Base-by-base conservation (phyloP, 2,888 invertebrate genomes). In the Acanthosepion esculentum region DNA sequence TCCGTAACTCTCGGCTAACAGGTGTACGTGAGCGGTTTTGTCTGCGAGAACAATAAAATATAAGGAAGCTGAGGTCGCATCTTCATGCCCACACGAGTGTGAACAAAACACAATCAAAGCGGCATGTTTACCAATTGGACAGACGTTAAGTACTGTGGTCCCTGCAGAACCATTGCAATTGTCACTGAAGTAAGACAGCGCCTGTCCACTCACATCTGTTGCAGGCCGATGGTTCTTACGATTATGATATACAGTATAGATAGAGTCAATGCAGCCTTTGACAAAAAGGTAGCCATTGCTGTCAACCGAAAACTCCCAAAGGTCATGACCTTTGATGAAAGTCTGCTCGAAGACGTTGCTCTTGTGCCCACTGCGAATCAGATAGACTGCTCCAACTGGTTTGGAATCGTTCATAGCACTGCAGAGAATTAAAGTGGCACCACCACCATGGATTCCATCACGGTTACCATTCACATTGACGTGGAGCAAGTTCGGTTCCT, bases 161-260 rank as follows among this genome's bases (percentile, higher is more conserved):
- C 94, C 94, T 0, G 94, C 94, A 29, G 91, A 92, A 18, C 96
- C 96, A 95, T 96, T 94, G 18, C 94, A 26, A 55, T 95, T 95
- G 78, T 96, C 96, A 20, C 95, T 95, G 91, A 95, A 95, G 53
- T 95, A n/a, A 26, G 96, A 95, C 95, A 94, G 95, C 48, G 95
- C 94, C 93, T 95, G 95, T 5, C 94, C 94, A 2, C 26, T 91
- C 33, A 94, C 93, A 23, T 91, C 48, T 23, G 93, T 93, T 59
- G 64, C 41, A 5, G 91, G 29, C 6, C 91, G 92, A 20, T 95
- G 64, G 48, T 95, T 95, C 23, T 95, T 94, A 29, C 96, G 95
- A 93, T 96, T 96, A 94, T 96, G 95, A 91, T 95, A 96, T n/a
- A 96, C 15, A 33, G 95, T 95, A 95, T 96, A 96, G 4, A 92